Evolutionary conservation across 2,113 vertebrate genomes (phyloP).

Genomic region (Podiceps cristatus): DNA sequence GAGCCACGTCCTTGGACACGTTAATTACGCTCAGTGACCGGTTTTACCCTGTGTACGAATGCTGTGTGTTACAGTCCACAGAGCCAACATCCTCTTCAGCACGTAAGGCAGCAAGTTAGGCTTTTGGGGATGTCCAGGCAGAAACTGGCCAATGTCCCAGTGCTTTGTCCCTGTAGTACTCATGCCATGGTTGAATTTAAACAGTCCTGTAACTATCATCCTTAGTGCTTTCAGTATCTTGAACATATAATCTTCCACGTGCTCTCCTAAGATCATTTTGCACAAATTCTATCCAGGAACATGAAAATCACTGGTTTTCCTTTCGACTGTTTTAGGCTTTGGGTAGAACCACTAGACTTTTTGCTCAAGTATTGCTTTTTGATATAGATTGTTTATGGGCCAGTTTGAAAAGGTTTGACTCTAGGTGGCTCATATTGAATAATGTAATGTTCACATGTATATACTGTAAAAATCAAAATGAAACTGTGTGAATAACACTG

Average conservation of each 20-base stretch:
- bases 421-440: conserved; percentile 77
- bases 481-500: conserved; percentile 85
- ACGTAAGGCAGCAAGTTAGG: neutral
- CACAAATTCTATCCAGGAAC: conserved; percentile 32
- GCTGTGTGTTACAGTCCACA: neutral
- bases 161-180: conserved; percentile 8
- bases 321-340: conserved; percentile 46
- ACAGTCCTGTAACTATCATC: conserved; percentile 14
- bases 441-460: conserved; percentile 84
- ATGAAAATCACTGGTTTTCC: conserved; percentile 19
- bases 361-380: conserved; percentile 68
- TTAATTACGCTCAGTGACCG: neutral
- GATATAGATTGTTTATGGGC: conserved; percentile 74
- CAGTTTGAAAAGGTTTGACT: conserved; percentile 78
- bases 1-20: neutral
- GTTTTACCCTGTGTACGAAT: neutral
- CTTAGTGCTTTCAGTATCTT: conserved; percentile 1
- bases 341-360: conserved; percentile 72
- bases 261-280: conserved; percentile 21
- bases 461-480: conserved; percentile 84
- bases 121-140: neutral
- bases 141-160: neutral
- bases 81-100: neutral
- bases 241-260: neutral
- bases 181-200: conserved; percentile 27